phyloP scores from a whole-genome alignment of 2,888 invertebrate species.

The Pachycephus smyrnensis region DNA sequence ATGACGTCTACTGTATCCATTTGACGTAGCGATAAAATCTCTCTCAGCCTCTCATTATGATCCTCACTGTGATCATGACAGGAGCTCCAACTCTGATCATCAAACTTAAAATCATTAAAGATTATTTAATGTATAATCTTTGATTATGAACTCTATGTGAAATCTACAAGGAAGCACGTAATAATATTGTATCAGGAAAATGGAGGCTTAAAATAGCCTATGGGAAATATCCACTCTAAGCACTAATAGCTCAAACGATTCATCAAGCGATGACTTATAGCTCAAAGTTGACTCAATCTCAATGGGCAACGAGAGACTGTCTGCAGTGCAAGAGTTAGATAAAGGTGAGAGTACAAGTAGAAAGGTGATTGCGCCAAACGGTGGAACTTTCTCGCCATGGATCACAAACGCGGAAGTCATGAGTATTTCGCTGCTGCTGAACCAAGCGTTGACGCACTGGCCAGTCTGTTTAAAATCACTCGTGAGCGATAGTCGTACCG shows the following conservation, averaged over 20 bases:
- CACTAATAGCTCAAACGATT: neutral
- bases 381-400: slow-evolving; percentile 45
- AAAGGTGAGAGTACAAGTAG: neutral
- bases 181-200: neutral
- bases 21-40: neutral
- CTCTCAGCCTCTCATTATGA: neutral
- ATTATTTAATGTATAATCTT: neutral
- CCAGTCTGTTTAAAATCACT: neutral
- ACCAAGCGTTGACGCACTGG: neutral
- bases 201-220: neutral
- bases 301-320: neutral
- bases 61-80: neutral
- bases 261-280: neutral
- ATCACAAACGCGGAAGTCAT: slow-evolving; percentile 40
- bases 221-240: neutral
- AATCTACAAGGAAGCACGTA: neutral
- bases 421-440: neutral
- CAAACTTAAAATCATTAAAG: neutral
- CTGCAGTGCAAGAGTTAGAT: neutral
- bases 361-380: slow-evolving; percentile 16
- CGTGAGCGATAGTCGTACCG: neutral
- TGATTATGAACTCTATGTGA: neutral
- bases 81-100: neutral
- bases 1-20: neutral
- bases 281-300: neutral